These are phyloP conservation scores for Leptodactylus fallax DNA, from an alignment of 2,797 vertebrate genomes.

Conservation along the genomic window DNA sequence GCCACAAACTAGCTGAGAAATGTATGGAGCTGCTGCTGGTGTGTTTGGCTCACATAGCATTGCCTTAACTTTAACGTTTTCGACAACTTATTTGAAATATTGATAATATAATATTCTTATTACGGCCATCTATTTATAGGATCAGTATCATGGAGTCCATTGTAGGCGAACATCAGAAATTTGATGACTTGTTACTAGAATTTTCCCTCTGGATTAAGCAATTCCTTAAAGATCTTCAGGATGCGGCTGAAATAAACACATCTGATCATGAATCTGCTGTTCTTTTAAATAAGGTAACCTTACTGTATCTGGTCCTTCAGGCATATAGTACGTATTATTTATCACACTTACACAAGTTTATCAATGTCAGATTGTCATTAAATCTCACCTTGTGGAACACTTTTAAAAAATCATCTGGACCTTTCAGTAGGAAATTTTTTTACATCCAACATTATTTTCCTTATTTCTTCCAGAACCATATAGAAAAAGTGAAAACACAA, in stretches of 20 bases:
- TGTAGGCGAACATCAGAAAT: slow-evolving; percentile 81
- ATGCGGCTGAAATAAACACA: slow-evolving; percentile 83
- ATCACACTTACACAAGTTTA: neutral
- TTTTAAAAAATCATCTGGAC: neutral
- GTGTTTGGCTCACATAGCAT: no score
- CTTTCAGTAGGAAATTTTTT: neutral
- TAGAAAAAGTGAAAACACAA: slow-evolving; percentile 76
- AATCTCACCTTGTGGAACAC: no score
- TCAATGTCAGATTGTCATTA: no score
- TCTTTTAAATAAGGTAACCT: slow-evolving; percentile 83
- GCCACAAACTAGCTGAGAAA: no score
- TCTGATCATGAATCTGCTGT: slow-evolving; percentile 78
- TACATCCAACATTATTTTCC: neutral
- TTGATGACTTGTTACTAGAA: slow-evolving; percentile 83
- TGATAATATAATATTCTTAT: no score
- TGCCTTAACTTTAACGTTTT: no score
- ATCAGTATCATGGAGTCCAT: slow-evolving; percentile 81
- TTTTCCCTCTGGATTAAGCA: slow-evolving; percentile 88
- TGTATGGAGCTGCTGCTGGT: no score
- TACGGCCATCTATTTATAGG: slow-evolving; percentile 71
- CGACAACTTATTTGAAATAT: no score
- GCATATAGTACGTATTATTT: neutral
- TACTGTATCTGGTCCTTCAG: neutral
- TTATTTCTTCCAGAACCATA: slow-evolving; percentile 79
- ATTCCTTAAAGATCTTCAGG: slow-evolving; percentile 84